These are phyloP conservation scores for Anorthoa munda DNA, from an alignment of 2,888 invertebrate genomes.

Conservation along the genomic window DNA sequence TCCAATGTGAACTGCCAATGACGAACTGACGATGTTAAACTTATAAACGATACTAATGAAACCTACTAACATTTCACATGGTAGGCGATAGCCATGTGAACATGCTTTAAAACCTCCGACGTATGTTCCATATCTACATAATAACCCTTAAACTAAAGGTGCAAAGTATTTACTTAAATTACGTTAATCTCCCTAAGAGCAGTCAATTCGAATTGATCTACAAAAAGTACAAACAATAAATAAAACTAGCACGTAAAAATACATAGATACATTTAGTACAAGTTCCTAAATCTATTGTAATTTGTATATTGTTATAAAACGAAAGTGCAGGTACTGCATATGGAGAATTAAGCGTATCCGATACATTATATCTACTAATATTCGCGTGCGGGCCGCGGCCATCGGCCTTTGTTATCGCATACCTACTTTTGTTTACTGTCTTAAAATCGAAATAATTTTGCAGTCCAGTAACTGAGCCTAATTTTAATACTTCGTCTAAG, in stretches of 20 bases:
- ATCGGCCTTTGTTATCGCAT: constrained; percentile 3
- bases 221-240: constrained; percentile 85
- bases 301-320: constrained; percentile 86
- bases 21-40: constrained; percentile 70
- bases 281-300: constrained; percentile 80
- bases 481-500: no score
- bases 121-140: constrained; percentile 66
- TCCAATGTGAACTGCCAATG: constrained; percentile 69
- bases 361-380: constrained; percentile 69
- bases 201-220: constrained; percentile 88
- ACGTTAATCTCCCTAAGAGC: constrained; percentile 87
- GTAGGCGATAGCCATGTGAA: constrained; percentile 59
- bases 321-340: constrained; percentile 86
- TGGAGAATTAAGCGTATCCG: constrained; percentile 86
- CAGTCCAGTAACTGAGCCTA: no score
- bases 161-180: constrained; percentile 84
- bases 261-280: constrained; percentile 81
- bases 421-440: constrained; percentile 39
- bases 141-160: constrained; percentile 82
- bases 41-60: constrained; percentile 68
- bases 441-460: constrained; percentile 2
- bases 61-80: constrained; percentile 66
- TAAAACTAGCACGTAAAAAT: constrained; percentile 82
- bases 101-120: constrained; percentile 62
- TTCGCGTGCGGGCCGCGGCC: constrained; percentile 58